These are phyloP conservation scores for Leptopterna dolabrata DNA, from an alignment of 2,888 invertebrate species.

Conservation along the genomic window DNA sequence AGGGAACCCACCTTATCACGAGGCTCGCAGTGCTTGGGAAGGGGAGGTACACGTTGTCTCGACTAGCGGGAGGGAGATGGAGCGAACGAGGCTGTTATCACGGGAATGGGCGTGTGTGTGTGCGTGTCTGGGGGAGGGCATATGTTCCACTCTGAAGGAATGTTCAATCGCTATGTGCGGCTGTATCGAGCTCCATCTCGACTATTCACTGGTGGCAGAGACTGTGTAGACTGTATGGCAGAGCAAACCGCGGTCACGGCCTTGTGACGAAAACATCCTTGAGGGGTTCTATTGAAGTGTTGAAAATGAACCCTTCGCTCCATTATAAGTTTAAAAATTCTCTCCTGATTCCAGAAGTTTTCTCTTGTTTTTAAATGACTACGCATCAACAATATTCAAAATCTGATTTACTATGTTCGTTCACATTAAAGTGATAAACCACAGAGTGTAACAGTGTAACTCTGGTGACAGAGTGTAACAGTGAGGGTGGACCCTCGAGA, in stretches of 20 bases:
- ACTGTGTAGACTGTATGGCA: neutral
- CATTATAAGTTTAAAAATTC: neutral
- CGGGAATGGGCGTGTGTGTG: neutral
- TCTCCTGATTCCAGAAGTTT: neutral
- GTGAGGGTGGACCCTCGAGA: no score
- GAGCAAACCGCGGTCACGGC: neutral
- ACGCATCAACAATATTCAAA: no score
- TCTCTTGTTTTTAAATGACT: no score
- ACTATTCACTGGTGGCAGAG: neutral
- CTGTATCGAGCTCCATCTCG: neutral
- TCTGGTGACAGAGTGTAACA: no score
- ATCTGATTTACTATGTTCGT: no score
- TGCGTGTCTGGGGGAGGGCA: no score
- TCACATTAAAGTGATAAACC: no score
- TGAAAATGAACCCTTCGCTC: neutral
- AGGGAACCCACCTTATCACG: neutral
- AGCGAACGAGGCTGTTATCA: neutral
- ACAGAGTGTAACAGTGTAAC: no score
- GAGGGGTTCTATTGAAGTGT: neutral
- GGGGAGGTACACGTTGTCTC: neutral
- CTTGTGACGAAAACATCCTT: neutral
- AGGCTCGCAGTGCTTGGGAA: neutral
- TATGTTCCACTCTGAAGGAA: neutral
- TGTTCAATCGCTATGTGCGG: slow-evolving; percentile 4
- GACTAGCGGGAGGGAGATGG: neutral